Evolutionary conservation across 2,113 vertebrate species (phyloP), one percentile per base, ranked within the genome.

Genomic region (Rhizomys pruinosus): DNA sequence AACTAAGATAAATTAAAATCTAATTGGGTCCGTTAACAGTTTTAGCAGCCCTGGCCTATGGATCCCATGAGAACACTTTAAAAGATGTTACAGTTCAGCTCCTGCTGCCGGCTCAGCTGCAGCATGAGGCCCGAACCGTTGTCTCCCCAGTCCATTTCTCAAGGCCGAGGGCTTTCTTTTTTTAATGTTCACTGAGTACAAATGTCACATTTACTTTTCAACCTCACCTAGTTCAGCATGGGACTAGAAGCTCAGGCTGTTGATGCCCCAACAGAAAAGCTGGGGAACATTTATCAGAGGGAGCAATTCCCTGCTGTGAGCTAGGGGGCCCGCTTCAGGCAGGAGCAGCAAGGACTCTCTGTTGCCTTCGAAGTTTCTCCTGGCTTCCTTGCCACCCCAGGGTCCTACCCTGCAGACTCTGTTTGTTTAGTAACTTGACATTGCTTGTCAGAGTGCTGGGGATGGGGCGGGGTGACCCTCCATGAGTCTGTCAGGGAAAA

Each of bases 1-100:
- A 98, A 98, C 97, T 90, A 98, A 98, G 97, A 98, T 98, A 98
- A 98, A 99, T 99, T 98, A 98, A 99, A 98, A 98, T 96, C 96
- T 99, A 98, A 98, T 98, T 98, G 98, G 98, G 97, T 96, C 94
- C 89, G 97, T 98, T 99, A 99, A 99, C 98, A 98, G 98, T 98
- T 98, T 98, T 98, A 98, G 96, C 98, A 98, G 98, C 96, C 98
- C 97, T 95, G 97, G 96, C 98, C 98, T 97, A 97, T 98, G 98
- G 98, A 96, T 91, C 99, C 98, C 98, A 69, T 4, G 98, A 98
- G 98, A 98, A 97, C 97, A 90, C 96, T 98, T 97, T 39, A 87
- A 90, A 98, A 97, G 97, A 98, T 93, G 98, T 98, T 98, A 98
- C 99, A 99, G 98, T 97, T 97, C 93, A 96, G 98, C 98, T 99